Percentiles rank a stretch among this genome's conserved stretches.
Evolutionary conservation across 2,797 vertebrate species (phyloP).

Genomic region (Eulemur coronatus): DNA sequence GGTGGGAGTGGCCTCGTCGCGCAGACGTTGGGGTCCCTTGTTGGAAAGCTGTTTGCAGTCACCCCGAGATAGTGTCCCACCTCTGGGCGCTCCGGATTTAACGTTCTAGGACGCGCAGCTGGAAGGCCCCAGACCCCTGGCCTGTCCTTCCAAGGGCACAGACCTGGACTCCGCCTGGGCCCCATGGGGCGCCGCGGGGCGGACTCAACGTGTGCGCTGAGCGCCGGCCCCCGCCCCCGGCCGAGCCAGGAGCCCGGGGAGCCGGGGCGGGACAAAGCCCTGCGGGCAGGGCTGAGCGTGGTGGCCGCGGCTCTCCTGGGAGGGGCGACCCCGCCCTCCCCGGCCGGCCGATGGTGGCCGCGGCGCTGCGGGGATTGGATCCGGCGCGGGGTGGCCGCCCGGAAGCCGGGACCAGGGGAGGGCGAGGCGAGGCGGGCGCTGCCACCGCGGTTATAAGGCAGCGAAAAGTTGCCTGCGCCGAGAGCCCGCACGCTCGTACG

Average conservation of each 20-base stretch:
- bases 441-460: constrained; percentile 58
- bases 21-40: neutral
- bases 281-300: neutral
- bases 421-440: constrained; percentile 32
- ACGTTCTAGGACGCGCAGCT: neutral
- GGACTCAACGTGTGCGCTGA: neutral
- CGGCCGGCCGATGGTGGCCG: constrained; percentile 59
- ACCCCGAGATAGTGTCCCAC: neutral
- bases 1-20: neutral
- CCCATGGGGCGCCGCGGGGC: neutral
- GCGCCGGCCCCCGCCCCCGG: neutral
- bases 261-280: neutral
- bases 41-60: neutral
- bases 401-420: neutral
- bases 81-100: neutral
- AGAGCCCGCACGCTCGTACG: constrained; percentile 49
- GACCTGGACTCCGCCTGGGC: neutral
- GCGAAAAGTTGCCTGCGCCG: constrained; percentile 66
- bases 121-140: neutral
- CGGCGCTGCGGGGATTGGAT: constrained; percentile 59
- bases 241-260: neutral
- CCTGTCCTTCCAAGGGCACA: neutral
- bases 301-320: neutral
- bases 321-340: constrained; percentile 16
- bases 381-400: neutral